Evolutionary conservation across 2,113 vertebrate species (phyloP).

Genomic region (Sceloporus tristichus): DNA sequence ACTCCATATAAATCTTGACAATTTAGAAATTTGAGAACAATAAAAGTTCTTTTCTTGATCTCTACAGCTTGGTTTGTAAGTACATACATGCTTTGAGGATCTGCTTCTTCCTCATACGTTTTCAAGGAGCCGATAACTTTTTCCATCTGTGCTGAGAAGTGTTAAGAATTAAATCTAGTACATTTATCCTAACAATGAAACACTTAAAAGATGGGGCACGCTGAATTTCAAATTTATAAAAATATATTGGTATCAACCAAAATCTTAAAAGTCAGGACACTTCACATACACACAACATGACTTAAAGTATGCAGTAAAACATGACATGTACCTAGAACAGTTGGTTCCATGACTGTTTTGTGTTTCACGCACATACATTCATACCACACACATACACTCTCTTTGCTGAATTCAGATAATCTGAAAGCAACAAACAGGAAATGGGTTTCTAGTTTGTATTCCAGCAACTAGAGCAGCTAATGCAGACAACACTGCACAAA

Average conservation of each 20-base stretch:
- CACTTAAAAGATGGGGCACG: slow-evolving; percentile 76
- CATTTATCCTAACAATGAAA: slow-evolving; percentile 73
- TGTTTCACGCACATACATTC: slow-evolving; percentile 57
- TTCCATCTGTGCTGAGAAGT: slow-evolving; percentile 81
- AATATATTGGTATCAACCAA: slow-evolving; percentile 84
- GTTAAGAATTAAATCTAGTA: slow-evolving; percentile 77
- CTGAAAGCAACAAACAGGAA: slow-evolving; percentile 72
- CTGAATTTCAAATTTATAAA: slow-evolving; percentile 82
- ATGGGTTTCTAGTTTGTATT: slow-evolving; percentile 73
- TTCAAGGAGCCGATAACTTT: slow-evolving; percentile 78
- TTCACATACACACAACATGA: slow-evolving; percentile 74
- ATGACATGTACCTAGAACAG: slow-evolving; percentile 72
- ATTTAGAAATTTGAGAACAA: slow-evolving; percentile 83
- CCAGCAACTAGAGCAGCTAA: slow-evolving; percentile 78
- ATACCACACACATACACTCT: slow-evolving; percentile 59
- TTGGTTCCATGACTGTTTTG: slow-evolving; percentile 70
- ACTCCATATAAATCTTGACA: slow-evolving; percentile 83
- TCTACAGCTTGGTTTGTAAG: slow-evolving; percentile 88
- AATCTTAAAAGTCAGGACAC: slow-evolving; percentile 77
- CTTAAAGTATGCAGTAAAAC: slow-evolving; percentile 73
- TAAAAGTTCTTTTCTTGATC: slow-evolving; percentile 80
- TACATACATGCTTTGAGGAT: slow-evolving; percentile 80
- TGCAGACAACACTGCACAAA: slow-evolving; percentile 73
- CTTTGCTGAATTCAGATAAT: slow-evolving; percentile 68
- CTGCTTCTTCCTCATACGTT: slow-evolving; percentile 73